phyloP scores from a whole-genome alignment of 2,888 invertebrate species.

The Dilophus febrilis region DNA sequence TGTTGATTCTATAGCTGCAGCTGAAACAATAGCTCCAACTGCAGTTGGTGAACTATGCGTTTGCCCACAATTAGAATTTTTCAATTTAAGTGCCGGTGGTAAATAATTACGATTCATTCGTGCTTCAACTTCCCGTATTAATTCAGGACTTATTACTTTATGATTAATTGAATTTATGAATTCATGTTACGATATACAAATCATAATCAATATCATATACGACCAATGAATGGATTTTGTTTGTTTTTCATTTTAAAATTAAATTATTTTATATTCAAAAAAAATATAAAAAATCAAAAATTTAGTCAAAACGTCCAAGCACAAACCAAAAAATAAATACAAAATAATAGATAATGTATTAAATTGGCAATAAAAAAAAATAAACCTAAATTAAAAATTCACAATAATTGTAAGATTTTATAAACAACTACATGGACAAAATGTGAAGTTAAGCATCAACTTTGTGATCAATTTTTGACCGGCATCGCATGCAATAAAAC shows the following conservation, averaged over 20 bases:
- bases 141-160: slow-evolving; percentile 73
- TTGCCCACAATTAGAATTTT: slow-evolving; percentile 31
- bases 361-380: slow-evolving; percentile 10
- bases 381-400: slow-evolving; percentile 10
- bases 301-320: neutral
- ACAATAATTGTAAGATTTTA: slow-evolving; percentile 6
- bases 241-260: slow-evolving; percentile 1
- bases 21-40: slow-evolving; percentile 21
- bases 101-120: slow-evolving; percentile 70
- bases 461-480: neutral
- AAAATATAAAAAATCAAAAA: slow-evolving; percentile 10
- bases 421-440: slow-evolving; percentile 6
- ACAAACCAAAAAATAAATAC: slow-evolving; percentile 8
- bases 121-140: slow-evolving; percentile 77
- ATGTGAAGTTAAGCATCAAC: neutral
- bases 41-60: slow-evolving; percentile 21
- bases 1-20: too few relatives aligned
- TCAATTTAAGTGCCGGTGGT: slow-evolving; percentile 46
- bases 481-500: slow-evolving; percentile 3
- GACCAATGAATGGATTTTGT: too few relatives aligned
- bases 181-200: neutral
- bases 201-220: neutral
- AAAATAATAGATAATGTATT: slow-evolving; percentile 12
- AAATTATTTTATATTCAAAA: neutral
- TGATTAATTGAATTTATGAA: slow-evolving; percentile 3